A percentile compares a stretch with the other conserved stretches of the same genome.
phyloP scores from a whole-genome alignment of 2,888 invertebrate genomes.

The Parascotia fuliginaria region DNA sequence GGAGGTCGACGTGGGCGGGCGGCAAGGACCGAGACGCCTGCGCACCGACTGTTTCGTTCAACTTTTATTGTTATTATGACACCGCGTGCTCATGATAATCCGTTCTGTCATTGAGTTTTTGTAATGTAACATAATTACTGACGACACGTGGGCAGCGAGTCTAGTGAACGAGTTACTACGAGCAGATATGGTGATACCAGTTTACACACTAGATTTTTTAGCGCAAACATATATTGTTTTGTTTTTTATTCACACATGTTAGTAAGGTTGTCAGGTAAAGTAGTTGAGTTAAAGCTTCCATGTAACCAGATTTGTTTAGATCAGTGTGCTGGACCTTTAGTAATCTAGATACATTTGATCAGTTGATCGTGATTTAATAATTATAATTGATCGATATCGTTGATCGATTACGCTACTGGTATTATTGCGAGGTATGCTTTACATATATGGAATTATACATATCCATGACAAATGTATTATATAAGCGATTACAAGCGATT shows the following conservation, averaged over 20 bases:
- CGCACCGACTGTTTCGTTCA: slow-evolving; percentile 23
- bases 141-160: slow-evolving; percentile 49
- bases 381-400: no score
- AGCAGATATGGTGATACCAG: slow-evolving; percentile 32
- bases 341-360: no score
- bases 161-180: slow-evolving; percentile 29
- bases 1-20: slow-evolving; percentile 48
- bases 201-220: slow-evolving; percentile 17
- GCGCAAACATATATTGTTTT: slow-evolving; percentile 16
- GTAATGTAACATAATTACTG: slow-evolving; percentile 55
- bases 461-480: no score
- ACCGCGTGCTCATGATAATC: slow-evolving; percentile 68
- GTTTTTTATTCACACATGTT: neutral
- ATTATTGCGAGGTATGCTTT: no score
- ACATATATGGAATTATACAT: no score
- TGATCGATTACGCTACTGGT: no score
- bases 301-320: no score
- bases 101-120: slow-evolving; percentile 70
- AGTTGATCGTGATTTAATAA: no score
- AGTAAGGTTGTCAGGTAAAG: neutral
- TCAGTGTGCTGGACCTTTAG: no score
- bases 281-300: neutral
- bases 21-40: slow-evolving; percentile 54
- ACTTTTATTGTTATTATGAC: slow-evolving; percentile 57
- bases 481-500: no score